These are phyloP conservation scores for Brachymystax lenok DNA, from an alignment of 2,797 vertebrate species.

Conservation along the genomic window DNA sequence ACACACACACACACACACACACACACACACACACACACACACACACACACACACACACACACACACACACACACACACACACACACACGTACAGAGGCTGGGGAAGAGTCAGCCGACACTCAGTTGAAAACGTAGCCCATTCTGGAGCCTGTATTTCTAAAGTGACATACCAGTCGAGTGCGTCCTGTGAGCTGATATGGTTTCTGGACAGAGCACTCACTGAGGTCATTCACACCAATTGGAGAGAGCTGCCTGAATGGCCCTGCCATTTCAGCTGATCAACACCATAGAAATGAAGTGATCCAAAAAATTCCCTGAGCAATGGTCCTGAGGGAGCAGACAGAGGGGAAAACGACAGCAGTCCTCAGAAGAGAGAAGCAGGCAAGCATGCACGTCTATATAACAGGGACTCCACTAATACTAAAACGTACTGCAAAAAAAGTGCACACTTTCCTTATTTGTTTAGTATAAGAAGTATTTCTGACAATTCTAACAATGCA, in stretches of 20 bases:
- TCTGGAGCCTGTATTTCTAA: conserved; percentile 19
- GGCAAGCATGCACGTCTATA: neutral
- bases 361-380: neutral
- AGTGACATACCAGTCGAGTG: conserved; percentile 5
- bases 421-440: conserved; percentile 35
- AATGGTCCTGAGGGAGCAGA: conserved; percentile 33
- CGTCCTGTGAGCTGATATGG: conserved; percentile 10
- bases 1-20: neutral
- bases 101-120: conserved; percentile 5
- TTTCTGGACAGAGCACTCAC: conserved; percentile 33
- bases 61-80: neutral
- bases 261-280: conserved; percentile 41
- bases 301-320: conserved; percentile 42
- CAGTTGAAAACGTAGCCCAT: conserved; percentile 13
- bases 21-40: neutral
- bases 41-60: neutral
- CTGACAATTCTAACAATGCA: conserved; percentile 41
- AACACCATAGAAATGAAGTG: conserved; percentile 42
- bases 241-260: conserved; percentile 21
- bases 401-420: conserved; percentile 24
- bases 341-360: neutral
- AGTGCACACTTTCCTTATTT: conserved; percentile 26
- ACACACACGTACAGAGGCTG: neutral
- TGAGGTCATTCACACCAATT: conserved; percentile 25
- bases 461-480: conserved; percentile 18